Conservation (phyloP, 2,888 invertebrate genomes). For the Napeogenes sylphis region DNA sequence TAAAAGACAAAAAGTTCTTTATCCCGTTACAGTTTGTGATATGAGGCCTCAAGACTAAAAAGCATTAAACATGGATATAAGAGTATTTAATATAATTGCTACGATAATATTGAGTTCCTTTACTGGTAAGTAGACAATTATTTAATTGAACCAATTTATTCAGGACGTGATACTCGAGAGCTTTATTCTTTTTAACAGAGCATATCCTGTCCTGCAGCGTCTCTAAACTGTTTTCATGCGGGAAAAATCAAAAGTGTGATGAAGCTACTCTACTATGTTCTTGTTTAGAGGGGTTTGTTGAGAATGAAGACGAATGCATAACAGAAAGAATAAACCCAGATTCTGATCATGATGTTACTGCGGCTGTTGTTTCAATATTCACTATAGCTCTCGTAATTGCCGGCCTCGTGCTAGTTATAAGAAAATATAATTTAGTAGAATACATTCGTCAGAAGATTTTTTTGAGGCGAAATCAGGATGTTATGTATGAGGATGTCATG, state of each 20-base stretch:
- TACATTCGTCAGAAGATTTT: constrained; percentile 63
- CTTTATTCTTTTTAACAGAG: constrained; percentile 73
- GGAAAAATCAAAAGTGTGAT: constrained; percentile 54
- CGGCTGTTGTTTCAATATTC: constrained; percentile 58
- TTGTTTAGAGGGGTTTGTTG: constrained; percentile 50
- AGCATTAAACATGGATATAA: constrained; percentile 49
- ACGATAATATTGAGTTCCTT: constrained; percentile 55
- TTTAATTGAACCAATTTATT: constrained; percentile 75
- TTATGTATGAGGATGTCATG: constrained; percentile 76
- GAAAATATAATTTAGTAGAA: constrained; percentile 67
- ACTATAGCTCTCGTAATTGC: constrained; percentile 59
- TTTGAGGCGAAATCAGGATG: constrained; percentile 59
- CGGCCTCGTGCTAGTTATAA: constrained; percentile 62
- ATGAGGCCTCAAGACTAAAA: constrained; percentile 41
- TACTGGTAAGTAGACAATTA: constrained; percentile 71
- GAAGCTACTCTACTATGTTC: constrained; percentile 45
- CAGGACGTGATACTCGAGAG: constrained; percentile 53
- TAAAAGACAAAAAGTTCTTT: constrained; percentile 41
- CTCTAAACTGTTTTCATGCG: constrained; percentile 50
- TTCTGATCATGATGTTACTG: constrained; percentile 47
- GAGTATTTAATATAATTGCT: constrained; percentile 49
- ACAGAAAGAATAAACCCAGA: constrained; percentile 25
- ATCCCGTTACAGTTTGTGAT: constrained; percentile 51
- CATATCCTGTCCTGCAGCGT: constrained; percentile 69
- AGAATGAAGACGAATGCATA: constrained; percentile 50